These are phyloP conservation scores for Agelas oroides DNA, from an alignment of 37 sponge, comb jelly and placozoan genomes.

Conservation along the genomic window DNA sequence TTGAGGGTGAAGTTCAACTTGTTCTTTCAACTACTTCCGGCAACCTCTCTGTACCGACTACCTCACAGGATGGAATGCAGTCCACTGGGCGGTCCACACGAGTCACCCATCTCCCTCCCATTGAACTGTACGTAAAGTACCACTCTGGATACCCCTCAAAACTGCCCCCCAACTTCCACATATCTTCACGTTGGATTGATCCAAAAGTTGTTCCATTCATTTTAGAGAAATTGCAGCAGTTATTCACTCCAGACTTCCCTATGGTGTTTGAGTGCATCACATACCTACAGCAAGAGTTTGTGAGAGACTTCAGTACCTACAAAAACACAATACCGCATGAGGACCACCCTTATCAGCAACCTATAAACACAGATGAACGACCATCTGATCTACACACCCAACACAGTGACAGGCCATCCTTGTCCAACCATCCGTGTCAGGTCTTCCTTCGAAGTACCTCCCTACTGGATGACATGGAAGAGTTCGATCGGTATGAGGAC, in stretches of 20 bases:
- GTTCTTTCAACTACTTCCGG: not conserved
- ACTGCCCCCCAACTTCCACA: slow-evolving; percentile 52
- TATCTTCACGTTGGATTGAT: slow-evolving; percentile 72
- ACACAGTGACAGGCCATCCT: no score
- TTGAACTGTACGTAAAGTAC: slow-evolving; percentile 59
- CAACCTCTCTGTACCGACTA: no score
- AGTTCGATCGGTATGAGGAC: slow-evolving; percentile 49
- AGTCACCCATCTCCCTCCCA: slow-evolving; percentile 62
- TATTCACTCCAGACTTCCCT: slow-evolving; percentile 61
- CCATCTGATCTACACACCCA: no score
- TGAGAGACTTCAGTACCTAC: slow-evolving; percentile 17
- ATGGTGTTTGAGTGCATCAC: slow-evolving; percentile 69
- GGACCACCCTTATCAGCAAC: no score
- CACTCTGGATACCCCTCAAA: slow-evolving; percentile 64
- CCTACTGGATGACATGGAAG: slow-evolving; percentile 50
- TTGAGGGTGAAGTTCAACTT: slow-evolving; percentile 15
- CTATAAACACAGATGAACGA: no score
- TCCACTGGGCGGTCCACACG: not conserved
- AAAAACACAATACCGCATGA: no score
- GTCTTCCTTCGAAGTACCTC: slow-evolving; percentile 69
- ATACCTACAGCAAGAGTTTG: slow-evolving; percentile 54
- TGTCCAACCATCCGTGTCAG: not conserved
- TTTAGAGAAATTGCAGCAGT: slow-evolving; percentile 11
- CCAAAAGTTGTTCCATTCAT: slow-evolving; percentile 5
- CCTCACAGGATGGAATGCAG: no score